Percentiles rank a stretch among this genome's conserved stretches.
Evolutionary conservation across 2,888 invertebrate genomes (phyloP).

Genomic region (Xylota sylvarum): DNA sequence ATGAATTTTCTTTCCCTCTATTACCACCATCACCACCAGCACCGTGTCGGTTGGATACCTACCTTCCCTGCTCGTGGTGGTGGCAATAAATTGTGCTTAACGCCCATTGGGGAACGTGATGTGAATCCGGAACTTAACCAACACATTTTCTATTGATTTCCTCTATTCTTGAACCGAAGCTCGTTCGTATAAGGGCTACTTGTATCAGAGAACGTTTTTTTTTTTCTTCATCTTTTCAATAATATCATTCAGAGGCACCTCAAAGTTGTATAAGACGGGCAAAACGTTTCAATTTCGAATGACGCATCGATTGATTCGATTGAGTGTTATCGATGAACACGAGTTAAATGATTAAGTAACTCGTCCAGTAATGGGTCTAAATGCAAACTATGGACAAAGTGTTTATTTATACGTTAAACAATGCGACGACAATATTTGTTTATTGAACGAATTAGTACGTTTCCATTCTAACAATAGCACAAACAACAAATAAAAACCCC

Average conservation of each 20-base stretch:
- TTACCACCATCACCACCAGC: not conserved
- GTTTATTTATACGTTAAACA: not conserved
- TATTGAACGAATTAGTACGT: conserved; percentile 4
- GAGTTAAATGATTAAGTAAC: conserved; percentile 3
- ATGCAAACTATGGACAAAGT: not conserved
- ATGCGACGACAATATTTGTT: not conserved
- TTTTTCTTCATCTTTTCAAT: not conserved
- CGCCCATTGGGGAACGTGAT: conserved; percentile 63
- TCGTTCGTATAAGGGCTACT: conserved; percentile 51
- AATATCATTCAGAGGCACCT: not conserved
- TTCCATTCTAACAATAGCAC: not conserved
- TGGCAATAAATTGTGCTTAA: conserved; percentile 58
- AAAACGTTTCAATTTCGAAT: conserved; percentile 46
- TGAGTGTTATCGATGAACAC: conserved; percentile 33
- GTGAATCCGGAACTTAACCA: conserved; percentile 47
- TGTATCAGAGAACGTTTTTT: not conserved
- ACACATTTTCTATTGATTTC: conserved; percentile 58
- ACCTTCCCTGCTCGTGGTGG: conserved; percentile 15
- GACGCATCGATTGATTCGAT: conserved; percentile 35
- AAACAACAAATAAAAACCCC: not conserved
- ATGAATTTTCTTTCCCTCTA: conserved; percentile 48
- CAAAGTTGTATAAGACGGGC: conserved; percentile 13
- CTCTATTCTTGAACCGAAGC: conserved; percentile 29
- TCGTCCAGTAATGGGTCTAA: not conserved
- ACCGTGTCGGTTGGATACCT: too few species aligned